These are phyloP conservation scores for Pelobates fuscus DNA, from an alignment of 2,113 vertebrate genomes.

Conservation along the genomic window DNA sequence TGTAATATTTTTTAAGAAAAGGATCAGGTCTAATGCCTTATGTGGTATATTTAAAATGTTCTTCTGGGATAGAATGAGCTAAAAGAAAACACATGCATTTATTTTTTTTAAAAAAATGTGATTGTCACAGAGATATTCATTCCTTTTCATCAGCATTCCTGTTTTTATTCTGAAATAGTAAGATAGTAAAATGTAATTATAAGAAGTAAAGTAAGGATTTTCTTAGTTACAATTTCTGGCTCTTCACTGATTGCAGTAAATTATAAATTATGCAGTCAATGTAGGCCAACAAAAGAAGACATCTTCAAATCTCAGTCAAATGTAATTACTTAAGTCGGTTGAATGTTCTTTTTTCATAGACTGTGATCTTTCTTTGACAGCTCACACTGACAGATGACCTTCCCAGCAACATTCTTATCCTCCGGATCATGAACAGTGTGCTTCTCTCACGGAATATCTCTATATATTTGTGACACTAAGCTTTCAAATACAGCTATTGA, in stretches of 20 bases:
- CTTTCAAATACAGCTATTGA: slow-evolving; percentile 89
- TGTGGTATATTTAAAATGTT: no score
- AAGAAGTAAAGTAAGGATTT: slow-evolving; percentile 74
- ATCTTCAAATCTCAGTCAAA: slow-evolving; percentile 96
- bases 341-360: slow-evolving; percentile 83
- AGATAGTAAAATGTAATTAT: slow-evolving; percentile 62
- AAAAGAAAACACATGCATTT: slow-evolving; percentile 61
- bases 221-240: slow-evolving; percentile 73
- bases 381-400: slow-evolving; percentile 97
- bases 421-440: slow-evolving; percentile 79
- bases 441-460: slow-evolving; percentile 84
- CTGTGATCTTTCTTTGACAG: slow-evolving; percentile 91
- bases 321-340: slow-evolving; percentile 94
- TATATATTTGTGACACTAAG: slow-evolving; percentile 86
- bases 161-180: slow-evolving; percentile 58
- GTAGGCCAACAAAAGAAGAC: slow-evolving; percentile 98
- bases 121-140: background rate
- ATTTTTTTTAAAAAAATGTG: slow-evolving; percentile 50
- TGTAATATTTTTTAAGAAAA: no score
- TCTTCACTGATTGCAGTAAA: slow-evolving; percentile 83
- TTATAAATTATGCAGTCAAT: slow-evolving; percentile 97
- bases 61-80: slow-evolving; percentile 52
- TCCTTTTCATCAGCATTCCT: slow-evolving; percentile 34
- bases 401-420: slow-evolving; percentile 81
- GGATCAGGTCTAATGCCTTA: no score